Base-by-base conservation (phyloP, 2,113 vertebrate species). In the Vombatus ursinus region DNA sequence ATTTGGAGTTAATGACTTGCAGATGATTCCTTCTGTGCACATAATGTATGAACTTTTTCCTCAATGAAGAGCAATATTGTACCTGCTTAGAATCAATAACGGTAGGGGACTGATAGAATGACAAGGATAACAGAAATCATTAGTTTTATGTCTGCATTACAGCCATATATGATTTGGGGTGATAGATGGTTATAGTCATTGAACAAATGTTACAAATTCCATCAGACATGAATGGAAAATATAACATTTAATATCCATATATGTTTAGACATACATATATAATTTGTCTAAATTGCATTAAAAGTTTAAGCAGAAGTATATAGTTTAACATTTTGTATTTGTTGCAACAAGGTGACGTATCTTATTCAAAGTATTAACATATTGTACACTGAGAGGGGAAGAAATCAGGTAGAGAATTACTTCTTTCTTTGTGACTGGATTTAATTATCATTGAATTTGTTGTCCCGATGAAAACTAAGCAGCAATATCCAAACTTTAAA, bases 61-160 rank as follows among this genome's bases (percentile, higher is more conserved):
- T 98, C 0, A 0, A 77, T 92, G 92, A 97, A 97, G 61, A 98
- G 84, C n/a, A 96, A 95, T 96, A 98, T 57, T 95, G 93, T 97
- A 98, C 96, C 96, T 98, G 96, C 96, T 98, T 96, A 97, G 97
- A 98, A 98, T 98, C 95, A 97, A 90, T 95, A 98, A 97, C 0
- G 37, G 89, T 90, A 97, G 92, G 93, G 97, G 89, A 49, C 0
- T 31, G 5, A 57, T 10, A 0, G 93, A 96, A 96, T 96, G 95
- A 95, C 12, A 93, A 93, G 89, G 92, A 95, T 95, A 97, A 97
- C 95, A 97, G 68, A 98, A 97, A 97, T 94, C 92, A 97, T 97
- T 98, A 98, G 94, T 95, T 91, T 89, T 92, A 96, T 97, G 93
- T 94, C 95, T 97, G 95, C 90, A 98, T 96, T 92, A 98, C 95